phyloP scores from a whole-genome alignment of 2,888 invertebrate species.

The Tillus elongatus region DNA sequence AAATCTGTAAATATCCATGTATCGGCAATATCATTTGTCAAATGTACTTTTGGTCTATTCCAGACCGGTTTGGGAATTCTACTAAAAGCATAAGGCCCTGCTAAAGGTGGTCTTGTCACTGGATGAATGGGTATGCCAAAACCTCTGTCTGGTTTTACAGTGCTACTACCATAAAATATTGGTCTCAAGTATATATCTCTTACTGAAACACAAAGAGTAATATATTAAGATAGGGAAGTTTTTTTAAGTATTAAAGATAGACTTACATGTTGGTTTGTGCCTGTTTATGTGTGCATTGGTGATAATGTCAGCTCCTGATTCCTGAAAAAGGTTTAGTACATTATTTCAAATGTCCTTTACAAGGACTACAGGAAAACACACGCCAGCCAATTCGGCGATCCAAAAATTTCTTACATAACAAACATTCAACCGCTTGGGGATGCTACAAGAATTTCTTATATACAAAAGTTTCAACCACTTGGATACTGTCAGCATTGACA shows the following conservation, averaged over 20 bases:
- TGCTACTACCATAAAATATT: conserved; percentile 39
- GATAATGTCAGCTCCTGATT: conserved; percentile 64
- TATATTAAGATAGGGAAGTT: too few relatives aligned
- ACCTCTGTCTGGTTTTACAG: conserved; percentile 41
- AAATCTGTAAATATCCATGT: conserved; percentile 83
- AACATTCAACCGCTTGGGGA: too few relatives aligned
- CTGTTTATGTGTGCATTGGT: conserved; percentile 63
- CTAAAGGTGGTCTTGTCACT: conserved; percentile 67
- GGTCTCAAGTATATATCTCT: conserved; percentile 40
- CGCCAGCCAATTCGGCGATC: too few relatives aligned
- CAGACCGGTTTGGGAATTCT: conserved; percentile 71
- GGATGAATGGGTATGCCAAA: conserved; percentile 44
- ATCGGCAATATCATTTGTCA: conserved; percentile 59
- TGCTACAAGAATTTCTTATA: too few relatives aligned
- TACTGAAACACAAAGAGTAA: conserved; percentile 27
- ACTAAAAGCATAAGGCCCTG: conserved; percentile 86
- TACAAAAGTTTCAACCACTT: too few relatives aligned
- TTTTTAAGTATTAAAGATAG: too few relatives aligned
- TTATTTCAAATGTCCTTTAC: conserved; percentile 1
- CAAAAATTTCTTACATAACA: too few relatives aligned
- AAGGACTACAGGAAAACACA: too few relatives aligned
- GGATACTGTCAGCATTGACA: too few relatives aligned
- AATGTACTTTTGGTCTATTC: conserved; percentile 71
- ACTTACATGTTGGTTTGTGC: conserved; percentile 54
- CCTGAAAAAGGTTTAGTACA: conserved; percentile 45